Evolutionary conservation across 2,113 vertebrate genomes (phyloP), one percentile per base, ranked within the genome.

Genomic region (Neodon shergylaensis): DNA sequence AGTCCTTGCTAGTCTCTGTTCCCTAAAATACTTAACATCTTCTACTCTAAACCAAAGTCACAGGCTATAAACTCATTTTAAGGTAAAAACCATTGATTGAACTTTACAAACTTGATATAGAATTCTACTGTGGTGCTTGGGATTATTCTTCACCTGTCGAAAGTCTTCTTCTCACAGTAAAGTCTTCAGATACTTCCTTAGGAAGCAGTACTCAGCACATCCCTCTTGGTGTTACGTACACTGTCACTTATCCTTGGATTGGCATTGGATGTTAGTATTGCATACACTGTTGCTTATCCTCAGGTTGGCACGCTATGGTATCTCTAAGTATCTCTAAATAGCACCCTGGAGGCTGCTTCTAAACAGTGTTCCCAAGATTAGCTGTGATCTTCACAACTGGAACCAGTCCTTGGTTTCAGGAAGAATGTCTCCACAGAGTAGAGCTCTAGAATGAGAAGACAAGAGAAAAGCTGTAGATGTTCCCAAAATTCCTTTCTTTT

Each of bases 381-480:
- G 28, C 47, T 28, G 17, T 17, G 44, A 28, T 49, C 54, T 78
- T 94, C 42, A 92, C 44, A 93, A 33, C 11, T 13, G 17, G 28
- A 7, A 13, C 68, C 9, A 36, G 7, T 91, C 14, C 11, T 79
- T 83, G 39, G 13, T 84, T 90, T 96, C 89, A 84, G 31, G 4
- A 92, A 63, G 39, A 89, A 47, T 10, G 54, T 5, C 54, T 36
- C 10, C 4, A 0, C 47, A 63, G 63, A 19, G 19, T n/a, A 65
- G 74, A 93, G 39, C 90, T 96, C 36, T 90, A 92, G n/a, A 95
- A 92, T 68, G 28, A 92, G 28, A 16, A 52, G 9, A 31, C 77
- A 42, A 52, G 24, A 36, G 76, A 79, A 76, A 52, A 4, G 52
- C 10, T 70, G 5, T 91, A 81, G 44, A 36, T 88, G 7, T 86